A percentile compares a stretch with the other conserved stretches of the same genome.
Conservation (phyloP, 2,797 vertebrate species). For the Danionella dracula region DNA sequence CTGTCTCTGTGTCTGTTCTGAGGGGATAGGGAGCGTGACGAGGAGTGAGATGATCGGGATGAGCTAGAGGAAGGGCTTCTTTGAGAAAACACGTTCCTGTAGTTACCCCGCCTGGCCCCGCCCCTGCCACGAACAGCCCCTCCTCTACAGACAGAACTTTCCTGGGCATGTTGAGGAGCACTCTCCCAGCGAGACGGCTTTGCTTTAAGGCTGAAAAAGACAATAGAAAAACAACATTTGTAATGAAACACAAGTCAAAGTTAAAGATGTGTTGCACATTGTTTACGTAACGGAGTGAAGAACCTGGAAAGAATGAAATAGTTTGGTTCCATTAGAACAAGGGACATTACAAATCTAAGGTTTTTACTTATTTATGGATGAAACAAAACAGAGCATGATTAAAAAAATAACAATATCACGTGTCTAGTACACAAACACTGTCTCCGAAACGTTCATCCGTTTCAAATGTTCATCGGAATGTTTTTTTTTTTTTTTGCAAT, state of each 20-base stretch:
- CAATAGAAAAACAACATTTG: neutral
- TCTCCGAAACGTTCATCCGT: too few relatives aligned
- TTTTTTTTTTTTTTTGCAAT: too few relatives aligned
- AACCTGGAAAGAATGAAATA: too few relatives aligned
- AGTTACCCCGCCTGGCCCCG: constrained; percentile 71
- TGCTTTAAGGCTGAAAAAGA: constrained; percentile 60
- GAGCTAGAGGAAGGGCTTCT: constrained; percentile 85
- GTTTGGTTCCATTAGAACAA: too few relatives aligned
- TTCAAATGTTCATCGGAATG: too few relatives aligned
- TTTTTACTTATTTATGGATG: too few relatives aligned
- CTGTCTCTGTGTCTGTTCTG: constrained; percentile 67
- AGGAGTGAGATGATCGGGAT: constrained; percentile 77
- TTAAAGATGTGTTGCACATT: too few relatives aligned
- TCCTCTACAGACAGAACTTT: constrained; percentile 56
- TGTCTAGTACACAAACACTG: too few relatives aligned
- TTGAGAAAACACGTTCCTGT: constrained; percentile 89
- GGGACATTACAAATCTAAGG: too few relatives aligned
- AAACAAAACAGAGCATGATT: too few relatives aligned
- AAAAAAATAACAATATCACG: too few relatives aligned
- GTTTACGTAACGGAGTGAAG: too few relatives aligned
- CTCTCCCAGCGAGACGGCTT: constrained; percentile 73
- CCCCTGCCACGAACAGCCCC: constrained; percentile 62
- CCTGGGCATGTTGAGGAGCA: constrained; percentile 57
- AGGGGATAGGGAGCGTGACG: constrained; percentile 82
- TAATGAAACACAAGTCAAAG: neutral